phyloP scores from a whole-genome alignment of 2,797 vertebrate genomes.

The Lithobates pipiens region DNA sequence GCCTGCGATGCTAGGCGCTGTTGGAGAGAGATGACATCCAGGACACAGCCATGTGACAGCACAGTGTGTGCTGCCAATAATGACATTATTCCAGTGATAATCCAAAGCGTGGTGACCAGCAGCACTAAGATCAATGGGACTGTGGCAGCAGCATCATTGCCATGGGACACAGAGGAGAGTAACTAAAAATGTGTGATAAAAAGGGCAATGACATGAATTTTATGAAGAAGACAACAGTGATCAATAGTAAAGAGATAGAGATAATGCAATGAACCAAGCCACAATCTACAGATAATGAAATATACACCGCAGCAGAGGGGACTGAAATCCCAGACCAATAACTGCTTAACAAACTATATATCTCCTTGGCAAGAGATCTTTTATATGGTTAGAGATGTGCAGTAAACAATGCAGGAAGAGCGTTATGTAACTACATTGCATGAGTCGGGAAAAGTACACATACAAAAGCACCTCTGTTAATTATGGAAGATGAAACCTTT shows the following conservation, averaged over 20 bases:
- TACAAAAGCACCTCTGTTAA: background rate
- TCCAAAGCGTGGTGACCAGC: conserved; percentile 38
- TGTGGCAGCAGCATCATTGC: conserved; percentile 43
- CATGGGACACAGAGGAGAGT: conserved; percentile 13
- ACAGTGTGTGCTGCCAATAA: conserved; percentile 42
- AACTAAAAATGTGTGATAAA: conserved; percentile 35
- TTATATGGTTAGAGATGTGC: background rate
- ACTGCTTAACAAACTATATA: conserved; percentile 17
- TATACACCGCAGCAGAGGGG: conserved; percentile 12
- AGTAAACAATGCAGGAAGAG: background rate
- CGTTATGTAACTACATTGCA: background rate
- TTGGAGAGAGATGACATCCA: conserved; percentile 48
- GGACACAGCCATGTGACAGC: conserved; percentile 35
- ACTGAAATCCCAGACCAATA: conserved; percentile 27
- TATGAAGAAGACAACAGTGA: conserved; percentile 25
- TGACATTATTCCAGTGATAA: conserved; percentile 46
- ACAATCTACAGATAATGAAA: conserved; percentile 36
- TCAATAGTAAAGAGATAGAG: conserved; percentile 33
- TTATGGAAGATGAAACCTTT: background rate
- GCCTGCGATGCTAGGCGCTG: conserved; percentile 24
- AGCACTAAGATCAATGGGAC: conserved; percentile 44
- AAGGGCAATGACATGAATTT: conserved; percentile 23
- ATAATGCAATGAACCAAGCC: conserved; percentile 30
- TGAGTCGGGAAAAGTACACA: background rate
- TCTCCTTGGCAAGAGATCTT: background rate